phyloP scores from a whole-genome alignment of 1,140 invertebrate genomes.

The Hylyphantes graminicola region DNA sequence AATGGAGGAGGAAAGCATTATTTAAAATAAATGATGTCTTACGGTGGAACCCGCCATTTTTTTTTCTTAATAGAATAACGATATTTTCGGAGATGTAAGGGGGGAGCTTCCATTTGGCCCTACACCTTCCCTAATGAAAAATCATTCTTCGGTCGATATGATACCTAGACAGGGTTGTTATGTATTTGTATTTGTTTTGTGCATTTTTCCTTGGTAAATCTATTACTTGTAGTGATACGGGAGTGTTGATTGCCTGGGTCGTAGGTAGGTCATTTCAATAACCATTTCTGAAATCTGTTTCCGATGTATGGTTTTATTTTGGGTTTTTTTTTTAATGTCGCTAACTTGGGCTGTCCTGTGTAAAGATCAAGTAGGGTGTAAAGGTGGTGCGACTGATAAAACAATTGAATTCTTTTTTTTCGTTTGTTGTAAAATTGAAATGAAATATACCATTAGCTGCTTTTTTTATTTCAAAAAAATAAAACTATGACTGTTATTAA shows the following conservation, averaged over 20 bases:
- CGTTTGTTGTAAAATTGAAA: too few relatives aligned
- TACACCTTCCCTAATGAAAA: slow-evolving; percentile 45
- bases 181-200: slow-evolving; percentile 26
- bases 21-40: slow-evolving; percentile 60
- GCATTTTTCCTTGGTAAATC: not conserved
- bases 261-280: slow-evolving; percentile 54
- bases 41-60: slow-evolving; percentile 43
- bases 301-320: slow-evolving; percentile 24
- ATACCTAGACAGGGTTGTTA: not conserved
- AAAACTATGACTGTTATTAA: too few relatives aligned
- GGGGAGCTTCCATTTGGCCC: not conserved
- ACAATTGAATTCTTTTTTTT: too few relatives aligned
- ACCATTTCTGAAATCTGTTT: slow-evolving; percentile 59
- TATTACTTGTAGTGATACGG: not conserved
- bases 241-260: slow-evolving; percentile 48
- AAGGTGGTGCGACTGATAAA: too few relatives aligned
- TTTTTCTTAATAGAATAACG: slow-evolving; percentile 59
- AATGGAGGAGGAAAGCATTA: slow-evolving; percentile 45
- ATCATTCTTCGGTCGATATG: slow-evolving; percentile 57
- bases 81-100: slow-evolving; percentile 37
- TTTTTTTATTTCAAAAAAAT: too few relatives aligned
- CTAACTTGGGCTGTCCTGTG: too few relatives aligned
- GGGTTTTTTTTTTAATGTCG: too few relatives aligned
- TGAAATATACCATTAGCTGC: too few relatives aligned
- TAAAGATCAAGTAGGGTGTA: too few relatives aligned